Percentiles rank a stretch among this genome's conserved stretches.
Conservation (phyloP, 2,113 vertebrate genomes). For the Lipophrys pholis region DNA sequence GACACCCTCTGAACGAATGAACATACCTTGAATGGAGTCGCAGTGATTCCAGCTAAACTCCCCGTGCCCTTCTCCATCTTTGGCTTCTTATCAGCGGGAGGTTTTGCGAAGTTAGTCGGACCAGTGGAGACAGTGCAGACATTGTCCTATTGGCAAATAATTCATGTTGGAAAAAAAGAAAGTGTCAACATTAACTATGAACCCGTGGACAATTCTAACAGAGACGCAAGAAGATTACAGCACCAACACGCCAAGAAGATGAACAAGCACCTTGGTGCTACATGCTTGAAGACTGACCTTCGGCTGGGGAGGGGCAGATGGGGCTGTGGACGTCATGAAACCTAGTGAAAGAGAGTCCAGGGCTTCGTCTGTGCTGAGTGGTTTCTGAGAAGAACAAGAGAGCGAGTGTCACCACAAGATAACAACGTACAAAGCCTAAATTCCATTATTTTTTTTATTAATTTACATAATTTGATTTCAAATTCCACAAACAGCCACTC, state of each 20-base stretch:
- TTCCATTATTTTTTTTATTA: neutral
- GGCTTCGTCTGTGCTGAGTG: slow-evolving; percentile 76
- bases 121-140: slow-evolving; percentile 43
- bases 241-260: neutral
- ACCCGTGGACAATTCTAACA: neutral
- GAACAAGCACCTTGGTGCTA: slow-evolving; percentile 14
- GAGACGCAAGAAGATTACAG: neutral
- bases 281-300: slow-evolving; percentile 60
- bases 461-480: neutral
- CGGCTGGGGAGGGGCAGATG: slow-evolving; percentile 48
- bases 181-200: neutral
- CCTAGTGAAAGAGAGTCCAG: slow-evolving; percentile 77
- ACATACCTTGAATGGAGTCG: no score
- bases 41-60: no score
- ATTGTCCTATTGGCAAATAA: slow-evolving; percentile 41
- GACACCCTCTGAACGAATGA: no score
- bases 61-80: no score
- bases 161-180: neutral
- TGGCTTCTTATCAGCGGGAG: no score
- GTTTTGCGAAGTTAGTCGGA: slow-evolving; percentile 57
- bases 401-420: neutral
- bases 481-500: neutral
- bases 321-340: slow-evolving; percentile 62
- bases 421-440: neutral
- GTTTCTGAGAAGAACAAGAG: slow-evolving; percentile 65